Base-by-base conservation (phyloP, 2,888 invertebrate genomes). In the Tetramorium bicarinatum region DNA sequence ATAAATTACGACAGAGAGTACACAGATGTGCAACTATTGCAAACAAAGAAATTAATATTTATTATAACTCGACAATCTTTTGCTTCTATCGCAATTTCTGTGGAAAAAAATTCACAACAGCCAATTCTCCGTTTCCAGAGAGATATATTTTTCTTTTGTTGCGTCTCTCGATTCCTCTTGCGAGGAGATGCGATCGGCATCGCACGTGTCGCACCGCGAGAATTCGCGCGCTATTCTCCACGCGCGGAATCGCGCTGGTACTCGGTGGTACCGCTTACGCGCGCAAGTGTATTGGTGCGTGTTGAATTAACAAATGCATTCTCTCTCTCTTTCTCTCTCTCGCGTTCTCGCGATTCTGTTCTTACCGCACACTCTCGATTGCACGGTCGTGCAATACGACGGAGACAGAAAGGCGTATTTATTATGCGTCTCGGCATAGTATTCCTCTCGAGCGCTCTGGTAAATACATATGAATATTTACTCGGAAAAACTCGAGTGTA, bases 261-360 rank as follows among this genome's bases (percentile, higher is more conserved):
- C 89, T 88, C 79, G 83, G 41, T 90, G 90, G 89, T 90, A 90
- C 90, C 88, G 86, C 82, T 59, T 54, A 25, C 34, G 34, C 76
- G 75, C 84, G 84, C 83, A 81, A 85, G 84, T 86, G 86, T 83
- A 72, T 77, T 56, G 54, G 41, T 69, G 71, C 69, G 18, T 34
- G 59, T 79, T 79, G 47, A 18, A 79, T 79, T 79, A 79, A 79
- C 79, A 79, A 79, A 79, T 72, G 80, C 82, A 66, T 54, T 67
- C 71, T 52, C 64, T 47, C 52, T n/a, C n/a, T 8, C n/a, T n/a
- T n/a, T 21, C 25, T 6, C 47, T 4, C 2, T 29, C 29, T 29
- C 29, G 29, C 47, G 62, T 8, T 49, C 76, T 66, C 49, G 52
- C 56, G 59, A 56, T 84, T 79, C 67, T 80, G 71, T 80, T 77